Evolutionary conservation across 1,140 invertebrate genomes (phyloP).

Genomic region (Chelonus insularis): DNA sequence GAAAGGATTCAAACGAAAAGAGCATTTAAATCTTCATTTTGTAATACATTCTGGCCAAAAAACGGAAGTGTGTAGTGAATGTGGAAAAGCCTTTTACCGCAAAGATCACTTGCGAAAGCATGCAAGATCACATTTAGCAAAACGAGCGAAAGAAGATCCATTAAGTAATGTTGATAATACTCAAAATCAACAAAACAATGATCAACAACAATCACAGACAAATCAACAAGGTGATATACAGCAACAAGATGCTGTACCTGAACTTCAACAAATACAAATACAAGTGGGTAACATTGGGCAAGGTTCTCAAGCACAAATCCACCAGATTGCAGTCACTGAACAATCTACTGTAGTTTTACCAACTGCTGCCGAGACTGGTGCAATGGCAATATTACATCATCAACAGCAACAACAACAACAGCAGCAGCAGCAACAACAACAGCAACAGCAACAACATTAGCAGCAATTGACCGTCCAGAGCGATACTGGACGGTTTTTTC

Average conservation of each 20-base stretch:
- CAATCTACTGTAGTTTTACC: constrained; percentile 63
- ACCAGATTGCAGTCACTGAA: constrained; percentile 55
- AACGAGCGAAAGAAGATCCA: constrained; percentile 70
- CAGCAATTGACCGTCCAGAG: constrained; percentile 41
- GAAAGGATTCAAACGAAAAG: constrained; percentile 80
- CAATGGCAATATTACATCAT: constrained; percentile 56
- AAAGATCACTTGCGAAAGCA: constrained; percentile 81
- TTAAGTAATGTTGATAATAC: constrained; percentile 45
- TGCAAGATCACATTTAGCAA: constrained; percentile 72
- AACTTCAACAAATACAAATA: constrained; percentile 42
- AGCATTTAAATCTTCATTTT: constrained; percentile 77
- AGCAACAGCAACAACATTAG: constrained; percentile 42
- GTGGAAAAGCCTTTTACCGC: constrained; percentile 80
- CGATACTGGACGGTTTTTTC: constrained; percentile 43
- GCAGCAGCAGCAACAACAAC: constrained; percentile 43
- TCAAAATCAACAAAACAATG: constrained; percentile 46
- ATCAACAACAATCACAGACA: constrained; percentile 43
- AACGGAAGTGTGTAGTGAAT: constrained; percentile 72
- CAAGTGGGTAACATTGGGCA: constrained; percentile 57
- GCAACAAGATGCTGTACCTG: constrained; percentile 29
- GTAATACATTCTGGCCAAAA: constrained; percentile 82
- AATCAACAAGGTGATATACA: constrained; percentile 30
- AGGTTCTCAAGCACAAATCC: constrained; percentile 56
- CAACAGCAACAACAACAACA: constrained; percentile 49
- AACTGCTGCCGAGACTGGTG: constrained; percentile 59